These are phyloP conservation scores for Equus przewalskii DNA, from an alignment of 2,113 vertebrate genomes.

Conservation along the genomic window DNA sequence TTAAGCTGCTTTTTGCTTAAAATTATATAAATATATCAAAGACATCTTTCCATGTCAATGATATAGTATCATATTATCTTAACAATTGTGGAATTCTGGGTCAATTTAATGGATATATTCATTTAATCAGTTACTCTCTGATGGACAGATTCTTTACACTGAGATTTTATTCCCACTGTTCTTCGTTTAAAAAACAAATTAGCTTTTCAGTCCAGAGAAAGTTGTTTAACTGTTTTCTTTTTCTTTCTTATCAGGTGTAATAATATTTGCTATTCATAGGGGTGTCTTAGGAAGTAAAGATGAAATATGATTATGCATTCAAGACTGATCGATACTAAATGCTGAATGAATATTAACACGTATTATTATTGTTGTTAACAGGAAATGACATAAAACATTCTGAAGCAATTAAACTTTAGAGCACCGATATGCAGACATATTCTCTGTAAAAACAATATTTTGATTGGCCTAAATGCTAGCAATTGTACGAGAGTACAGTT, in stretches of 20 bases:
- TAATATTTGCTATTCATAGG: background rate
- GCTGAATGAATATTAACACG: background rate
- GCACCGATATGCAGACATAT: background rate
- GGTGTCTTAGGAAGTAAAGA: background rate
- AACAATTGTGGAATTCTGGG: background rate
- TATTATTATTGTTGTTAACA: background rate
- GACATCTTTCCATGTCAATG: background rate
- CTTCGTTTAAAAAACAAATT: background rate
- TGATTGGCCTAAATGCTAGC: background rate
- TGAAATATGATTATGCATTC: background rate
- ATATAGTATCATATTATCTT: background rate
- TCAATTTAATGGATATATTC: background rate
- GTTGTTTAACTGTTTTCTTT: background rate
- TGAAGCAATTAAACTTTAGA: background rate
- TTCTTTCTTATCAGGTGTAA: background rate
- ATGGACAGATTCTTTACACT: background rate
- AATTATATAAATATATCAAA: background rate
- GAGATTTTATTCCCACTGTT: background rate
- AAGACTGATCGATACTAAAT: background rate
- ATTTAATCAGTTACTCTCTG: background rate
- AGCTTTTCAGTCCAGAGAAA: background rate
- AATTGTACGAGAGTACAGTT: background rate
- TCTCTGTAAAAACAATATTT: background rate
- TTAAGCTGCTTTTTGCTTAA: background rate
- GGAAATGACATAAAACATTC: background rate